These are phyloP conservation scores for Macrotis lagotis DNA, from an alignment of 2,113 vertebrate species.

Conservation along the genomic window DNA sequence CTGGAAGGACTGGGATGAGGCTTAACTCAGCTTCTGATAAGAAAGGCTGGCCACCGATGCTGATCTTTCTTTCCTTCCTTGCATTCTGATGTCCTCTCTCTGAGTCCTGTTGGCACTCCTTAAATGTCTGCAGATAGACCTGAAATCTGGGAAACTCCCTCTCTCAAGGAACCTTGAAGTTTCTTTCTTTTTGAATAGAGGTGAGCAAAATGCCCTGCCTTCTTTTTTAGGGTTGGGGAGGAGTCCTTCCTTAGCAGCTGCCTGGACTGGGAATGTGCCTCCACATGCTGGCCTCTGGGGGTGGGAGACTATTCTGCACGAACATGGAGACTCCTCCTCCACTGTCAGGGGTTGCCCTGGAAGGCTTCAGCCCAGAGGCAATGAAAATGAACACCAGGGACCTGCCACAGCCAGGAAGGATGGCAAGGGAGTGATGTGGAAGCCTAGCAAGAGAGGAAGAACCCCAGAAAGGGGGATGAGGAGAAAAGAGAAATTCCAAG, in stretches of 20 bases:
- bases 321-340: neutral
- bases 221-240: neutral
- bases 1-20: neutral
- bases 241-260: neutral
- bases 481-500: neutral
- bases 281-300: neutral
- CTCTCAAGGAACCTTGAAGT: neutral
- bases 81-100: slow-evolving; percentile 16
- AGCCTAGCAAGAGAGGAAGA: neutral
- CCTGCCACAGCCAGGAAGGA: neutral
- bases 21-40: neutral
- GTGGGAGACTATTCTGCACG: neutral
- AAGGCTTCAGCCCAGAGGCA: slow-evolving; percentile 12
- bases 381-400: neutral
- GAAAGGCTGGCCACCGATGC: neutral
- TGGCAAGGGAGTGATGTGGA: neutral
- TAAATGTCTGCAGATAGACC: neutral
- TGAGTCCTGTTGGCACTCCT: neutral
- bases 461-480: neutral
- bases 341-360: neutral
- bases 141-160: slow-evolving; percentile 17
- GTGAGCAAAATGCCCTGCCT: slow-evolving; percentile 25
- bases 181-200: slow-evolving; percentile 17
- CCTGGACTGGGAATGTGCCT: neutral
- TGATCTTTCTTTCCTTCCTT: slow-evolving; percentile 12